Base-by-base conservation (phyloP, 1,140 invertebrate species). In the Dendrolimus kikuchii region DNA sequence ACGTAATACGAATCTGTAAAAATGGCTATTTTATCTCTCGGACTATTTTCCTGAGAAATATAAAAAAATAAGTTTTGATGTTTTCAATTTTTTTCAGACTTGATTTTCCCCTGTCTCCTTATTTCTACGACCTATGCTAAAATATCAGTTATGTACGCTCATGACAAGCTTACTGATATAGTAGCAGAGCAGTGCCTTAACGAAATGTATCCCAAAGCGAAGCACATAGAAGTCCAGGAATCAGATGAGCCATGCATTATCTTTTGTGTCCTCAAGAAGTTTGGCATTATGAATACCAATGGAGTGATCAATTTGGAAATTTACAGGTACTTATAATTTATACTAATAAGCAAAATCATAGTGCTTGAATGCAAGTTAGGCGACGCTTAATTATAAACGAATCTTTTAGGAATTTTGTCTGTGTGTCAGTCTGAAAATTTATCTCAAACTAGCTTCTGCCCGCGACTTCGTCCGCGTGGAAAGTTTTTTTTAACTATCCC, bases 91-190 rank as follows among this genome's bases (percentile, higher is more conserved):
- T 2, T 77, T 78, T 42, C 71, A 79, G 78, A 47, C 38, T 5
- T 61, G 46, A 37, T 69, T 5, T 23, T 70, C 9, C 42, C 66
- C 5, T 39, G 68, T 2, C 7, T 75, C 2, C 36, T 74, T 4
- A 39, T 59, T 40, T 60, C 49, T 4, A 49, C 47, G 0, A 37
- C 60, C 1, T 47, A 71, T 5, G 73, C 71, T 0, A 65, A 71
- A 5, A 77, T 85, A n/a, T 80, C 81, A 7, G 79, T 82, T 1
- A 85, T 85, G 77, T 85, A 85, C 53, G 79, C 81, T 2, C 81
- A 85, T 45, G 81, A 85, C 46, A 74, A 73, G 10, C 60, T 68
- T 4, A 79, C 73, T 1, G 81, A 85, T 44, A 53, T 81, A 36
- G 67, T 78, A 3, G 79, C 78, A 0, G 62, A 77, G 10, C 73